Percentiles rank a stretch among this genome's conserved stretches.
Evolutionary conservation across 2,113 vertebrate genomes (phyloP).

Genomic region (Pelobates fuscus): DNA sequence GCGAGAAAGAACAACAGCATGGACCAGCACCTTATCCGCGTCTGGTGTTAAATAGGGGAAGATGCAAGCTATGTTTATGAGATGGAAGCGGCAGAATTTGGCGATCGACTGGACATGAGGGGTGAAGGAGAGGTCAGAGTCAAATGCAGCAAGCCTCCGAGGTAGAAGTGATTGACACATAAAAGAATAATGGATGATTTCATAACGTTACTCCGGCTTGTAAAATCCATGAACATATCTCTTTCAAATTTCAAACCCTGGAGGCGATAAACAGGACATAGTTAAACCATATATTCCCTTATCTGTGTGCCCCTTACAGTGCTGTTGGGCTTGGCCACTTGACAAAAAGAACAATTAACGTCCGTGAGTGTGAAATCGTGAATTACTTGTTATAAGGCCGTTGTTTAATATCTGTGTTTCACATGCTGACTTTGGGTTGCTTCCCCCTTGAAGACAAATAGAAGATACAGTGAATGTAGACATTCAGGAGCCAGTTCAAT

Average conservation of each 20-base stretch:
- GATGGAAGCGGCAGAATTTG: no score
- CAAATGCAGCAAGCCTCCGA: no score
- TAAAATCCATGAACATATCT: slow-evolving; percentile 7
- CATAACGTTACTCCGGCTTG: neutral
- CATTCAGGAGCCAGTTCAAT: slow-evolving; percentile 1
- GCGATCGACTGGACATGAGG: no score
- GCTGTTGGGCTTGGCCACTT: neutral
- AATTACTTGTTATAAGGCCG: neutral
- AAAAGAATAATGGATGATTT: no score
- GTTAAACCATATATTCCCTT: neutral
- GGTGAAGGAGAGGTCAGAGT: no score
- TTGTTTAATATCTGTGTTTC: neutral
- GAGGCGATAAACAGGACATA: neutral
- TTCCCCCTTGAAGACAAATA: neutral
- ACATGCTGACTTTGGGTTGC: neutral
- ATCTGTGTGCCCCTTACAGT: no score
- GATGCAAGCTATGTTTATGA: no score
- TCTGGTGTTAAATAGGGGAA: no score
- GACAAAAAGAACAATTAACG: slow-evolving; percentile 8
- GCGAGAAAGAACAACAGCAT: no score
- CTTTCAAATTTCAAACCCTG: neutral
- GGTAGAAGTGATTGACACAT: no score
- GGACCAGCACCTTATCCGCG: no score
- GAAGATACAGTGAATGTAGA: neutral
- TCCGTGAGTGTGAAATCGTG: slow-evolving; percentile 13